Conservation (phyloP, 2,797 vertebrate species). For the Dendrocincla fuliginosa region DNA sequence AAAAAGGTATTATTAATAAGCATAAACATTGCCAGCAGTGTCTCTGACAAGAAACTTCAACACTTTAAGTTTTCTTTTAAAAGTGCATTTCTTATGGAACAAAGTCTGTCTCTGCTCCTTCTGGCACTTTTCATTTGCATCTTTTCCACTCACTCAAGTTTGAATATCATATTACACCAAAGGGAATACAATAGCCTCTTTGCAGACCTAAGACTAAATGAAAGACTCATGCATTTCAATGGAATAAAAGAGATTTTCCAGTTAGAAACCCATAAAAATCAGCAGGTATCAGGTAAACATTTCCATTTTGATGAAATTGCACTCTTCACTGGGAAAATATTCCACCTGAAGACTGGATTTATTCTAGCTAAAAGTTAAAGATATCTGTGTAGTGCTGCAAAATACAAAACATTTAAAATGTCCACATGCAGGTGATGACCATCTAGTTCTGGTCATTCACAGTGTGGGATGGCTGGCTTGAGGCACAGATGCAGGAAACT, state of each 20-base stretch:
- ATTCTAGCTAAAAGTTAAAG: not conserved
- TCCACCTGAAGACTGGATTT: not conserved
- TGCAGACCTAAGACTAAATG: not conserved
- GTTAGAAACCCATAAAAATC: not conserved
- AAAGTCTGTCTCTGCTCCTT: not conserved
- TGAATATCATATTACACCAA: not conserved
- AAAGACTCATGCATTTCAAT: not conserved
- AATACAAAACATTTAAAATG: not conserved
- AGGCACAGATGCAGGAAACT: not conserved
- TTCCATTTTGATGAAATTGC: not conserved
- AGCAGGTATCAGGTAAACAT: not conserved
- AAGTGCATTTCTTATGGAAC: not conserved
- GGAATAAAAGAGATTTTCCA: not conserved
- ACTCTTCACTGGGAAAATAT: not conserved
- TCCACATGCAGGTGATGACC: not conserved
- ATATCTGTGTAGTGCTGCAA: not conserved
- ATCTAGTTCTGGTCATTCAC: not conserved
- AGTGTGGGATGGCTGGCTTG: not conserved
- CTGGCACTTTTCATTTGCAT: not conserved
- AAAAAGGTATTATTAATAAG: not conserved
- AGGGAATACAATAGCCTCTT: not conserved
- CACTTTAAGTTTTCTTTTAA: not conserved
- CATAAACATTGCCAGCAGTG: not conserved
- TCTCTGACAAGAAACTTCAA: not conserved
- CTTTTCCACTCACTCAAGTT: not conserved